Base-by-base conservation (phyloP, 2,797 vertebrate species). In the Hirundo rustica region DNA sequence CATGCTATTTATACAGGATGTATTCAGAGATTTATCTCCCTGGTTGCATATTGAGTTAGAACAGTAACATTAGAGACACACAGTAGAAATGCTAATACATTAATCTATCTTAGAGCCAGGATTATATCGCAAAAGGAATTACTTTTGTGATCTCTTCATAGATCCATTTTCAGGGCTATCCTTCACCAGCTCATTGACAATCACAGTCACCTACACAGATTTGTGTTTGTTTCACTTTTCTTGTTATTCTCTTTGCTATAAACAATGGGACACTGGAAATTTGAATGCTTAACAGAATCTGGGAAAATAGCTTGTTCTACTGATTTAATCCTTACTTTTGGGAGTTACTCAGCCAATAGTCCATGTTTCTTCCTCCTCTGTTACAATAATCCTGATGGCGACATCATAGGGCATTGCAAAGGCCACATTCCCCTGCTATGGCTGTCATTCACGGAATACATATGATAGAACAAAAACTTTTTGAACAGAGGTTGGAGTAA, bases 21-120 rank as follows among this genome's bases (percentile, higher is more conserved):
- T 92, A 94, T 89, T 96, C 88, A 94, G 93, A 97, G 93, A 97
- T 97, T 97, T 97, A 96, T 97, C 96, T 97, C 94, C 84, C 89
- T 55, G 54, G 91, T 88, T 97, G 95, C 51, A 27, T 96, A 95
- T 91, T 97, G 96, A 97, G 97, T 96, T 96, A 96, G 92, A 97
- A 96, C 9, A 20, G 87, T 95, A 96, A 94, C 92, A 87, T 97
- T 95, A 95, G 89, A 96, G 95, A 96, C 89, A 9, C 60, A 36
- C 16, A 81, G 47, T 51, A 70, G 32, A 70, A 81, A 81, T 70
- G 55, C 55, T 61, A 81, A 70, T 51, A 36, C 47, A 44, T 70
- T 81, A 44, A 61, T 70, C 44, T 50, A 34, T 68, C 89, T 97
- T 94, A 95, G 82, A 95, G 87, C 90, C 84, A 83, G 93, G 92